These are phyloP conservation scores for Lacanobia oleracea DNA, from an alignment of 2,888 invertebrate species.

Conservation along the genomic window DNA sequence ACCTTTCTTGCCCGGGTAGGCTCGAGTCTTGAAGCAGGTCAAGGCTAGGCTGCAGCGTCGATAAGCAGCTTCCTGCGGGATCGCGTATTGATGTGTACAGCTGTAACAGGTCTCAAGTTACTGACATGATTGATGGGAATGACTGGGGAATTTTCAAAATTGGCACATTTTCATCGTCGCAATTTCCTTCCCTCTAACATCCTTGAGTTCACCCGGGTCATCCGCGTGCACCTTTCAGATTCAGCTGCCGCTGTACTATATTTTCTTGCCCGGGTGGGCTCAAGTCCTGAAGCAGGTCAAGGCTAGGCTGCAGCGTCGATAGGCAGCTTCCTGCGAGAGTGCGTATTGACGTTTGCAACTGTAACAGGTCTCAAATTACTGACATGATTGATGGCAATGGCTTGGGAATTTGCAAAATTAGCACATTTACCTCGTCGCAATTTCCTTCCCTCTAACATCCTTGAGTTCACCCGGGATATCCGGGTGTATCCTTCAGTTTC, in stretches of 20 bases:
- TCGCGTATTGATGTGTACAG: constrained; percentile 41
- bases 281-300: constrained; percentile 50
- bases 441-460: constrained; percentile 2
- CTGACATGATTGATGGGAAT: constrained; percentile 28
- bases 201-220: constrained; percentile 29
- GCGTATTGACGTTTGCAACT: constrained; percentile 41
- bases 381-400: constrained; percentile 25
- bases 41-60: constrained; percentile 53
- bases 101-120: constrained; percentile 17
- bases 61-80: constrained; percentile 55
- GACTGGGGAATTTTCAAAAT: constrained; percentile 4
- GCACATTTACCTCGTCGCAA: not conserved
- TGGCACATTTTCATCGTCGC: too few species aligned
- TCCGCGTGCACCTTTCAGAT: constrained; percentile 30
- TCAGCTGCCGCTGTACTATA: constrained; percentile 14
- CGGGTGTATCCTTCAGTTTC: constrained; percentile 32
- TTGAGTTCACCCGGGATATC: constrained; percentile 27
- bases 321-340: constrained; percentile 52
- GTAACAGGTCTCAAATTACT: constrained; percentile 17
- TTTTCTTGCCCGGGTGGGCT: constrained; percentile 42
- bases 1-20: constrained; percentile 47
- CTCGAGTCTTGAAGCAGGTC: constrained; percentile 42
- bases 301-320: constrained; percentile 51
- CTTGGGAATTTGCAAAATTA: constrained; percentile 9
- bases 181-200: too few species aligned